These are phyloP conservation scores for Tinamus major DNA, from an alignment of 2,797 vertebrate species.

Conservation along the genomic window DNA sequence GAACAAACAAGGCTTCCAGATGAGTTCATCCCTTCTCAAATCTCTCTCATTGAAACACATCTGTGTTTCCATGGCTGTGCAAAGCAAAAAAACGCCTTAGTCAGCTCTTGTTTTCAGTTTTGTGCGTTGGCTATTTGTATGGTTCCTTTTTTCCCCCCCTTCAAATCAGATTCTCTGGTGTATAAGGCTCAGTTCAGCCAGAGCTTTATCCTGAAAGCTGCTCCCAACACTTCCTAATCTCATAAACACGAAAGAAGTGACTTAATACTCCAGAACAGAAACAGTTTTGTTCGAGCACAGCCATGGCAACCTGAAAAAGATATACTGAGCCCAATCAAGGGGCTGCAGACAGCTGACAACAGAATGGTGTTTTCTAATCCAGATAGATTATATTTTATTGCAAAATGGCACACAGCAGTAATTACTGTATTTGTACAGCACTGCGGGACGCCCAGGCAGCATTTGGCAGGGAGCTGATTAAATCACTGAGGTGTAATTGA, in stretches of 20 bases:
- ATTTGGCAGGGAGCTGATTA: constrained; percentile 71
- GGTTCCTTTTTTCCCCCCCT: constrained; percentile 24
- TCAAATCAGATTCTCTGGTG: constrained; percentile 47
- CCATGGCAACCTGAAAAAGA: constrained; percentile 54
- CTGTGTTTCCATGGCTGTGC: constrained; percentile 56
- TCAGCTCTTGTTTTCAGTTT: constrained; percentile 45
- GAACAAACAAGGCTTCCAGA: constrained; percentile 59
- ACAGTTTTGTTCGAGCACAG: constrained; percentile 59
- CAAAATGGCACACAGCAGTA: constrained; percentile 31
- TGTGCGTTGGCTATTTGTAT: constrained; percentile 55
- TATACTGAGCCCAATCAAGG: constrained; percentile 39
- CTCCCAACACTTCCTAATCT: constrained; percentile 63
- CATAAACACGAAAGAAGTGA: constrained; percentile 57
- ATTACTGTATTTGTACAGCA: constrained; percentile 65
- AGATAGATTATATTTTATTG: constrained; percentile 62
- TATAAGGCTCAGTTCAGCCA: constrained; percentile 59
- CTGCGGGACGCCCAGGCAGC: constrained; percentile 31
- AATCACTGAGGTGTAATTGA: constrained; percentile 73
- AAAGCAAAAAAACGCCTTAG: constrained; percentile 6
- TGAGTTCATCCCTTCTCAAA: constrained; percentile 57
- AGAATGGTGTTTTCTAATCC: constrained; percentile 65
- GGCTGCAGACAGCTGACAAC: constrained; percentile 56
- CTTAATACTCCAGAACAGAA: constrained; percentile 70
- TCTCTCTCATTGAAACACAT: constrained; percentile 45
- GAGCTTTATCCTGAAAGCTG: constrained; percentile 60